Evolutionary conservation across 2,797 vertebrate species (phyloP), one percentile per base, ranked within the genome.

Genomic region (Zalophus californianus): DNA sequence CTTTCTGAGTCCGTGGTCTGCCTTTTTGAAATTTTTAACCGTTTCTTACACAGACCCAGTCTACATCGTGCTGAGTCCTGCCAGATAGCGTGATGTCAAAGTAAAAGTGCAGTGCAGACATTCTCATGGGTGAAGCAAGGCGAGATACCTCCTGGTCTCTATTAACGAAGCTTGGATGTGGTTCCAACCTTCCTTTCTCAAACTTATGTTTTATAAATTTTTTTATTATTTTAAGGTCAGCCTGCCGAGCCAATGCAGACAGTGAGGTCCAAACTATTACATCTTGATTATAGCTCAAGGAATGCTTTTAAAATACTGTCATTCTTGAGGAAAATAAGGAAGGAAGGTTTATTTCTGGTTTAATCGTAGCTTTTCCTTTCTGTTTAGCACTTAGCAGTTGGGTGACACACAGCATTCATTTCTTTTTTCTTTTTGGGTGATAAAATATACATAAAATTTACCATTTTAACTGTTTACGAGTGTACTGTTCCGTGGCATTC

Each of bases 271-370:
- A 78, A 92, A 94, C 21, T 58, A 5, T 13, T 90, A 20, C 60
- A 21, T 68, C 35, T 79, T 87, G 91, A 68, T 32, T 95, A 27
- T 66, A 62, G 44, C 38, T 78, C 41, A 6, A 73, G 60, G 25
- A 79, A 86, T 78, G n/a, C 66, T 88, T 80, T 92, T 27, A 83
- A 94, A 73, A 32, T 35, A 52, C 29, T 52, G 1, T 41, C n/a
- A n/a, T 50, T 86, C 50, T 38, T 84, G 72, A 66, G 66, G 58
- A 2, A 85, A 96, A 90, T 68, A 70, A 96, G 68, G 41, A 78
- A 80, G 73, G 44, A 77, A 72, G 32, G 68, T 87, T 90, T 68
- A 70, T 85, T 97, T 97, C 79, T 52, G 77, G 32, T 68, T 83
- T n/a, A 78, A 84, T 90, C 29, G 9, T 44, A 41, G 14, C 48